Base-by-base conservation (phyloP, 2,797 vertebrate species). In the Sebastes umbrosus region DNA sequence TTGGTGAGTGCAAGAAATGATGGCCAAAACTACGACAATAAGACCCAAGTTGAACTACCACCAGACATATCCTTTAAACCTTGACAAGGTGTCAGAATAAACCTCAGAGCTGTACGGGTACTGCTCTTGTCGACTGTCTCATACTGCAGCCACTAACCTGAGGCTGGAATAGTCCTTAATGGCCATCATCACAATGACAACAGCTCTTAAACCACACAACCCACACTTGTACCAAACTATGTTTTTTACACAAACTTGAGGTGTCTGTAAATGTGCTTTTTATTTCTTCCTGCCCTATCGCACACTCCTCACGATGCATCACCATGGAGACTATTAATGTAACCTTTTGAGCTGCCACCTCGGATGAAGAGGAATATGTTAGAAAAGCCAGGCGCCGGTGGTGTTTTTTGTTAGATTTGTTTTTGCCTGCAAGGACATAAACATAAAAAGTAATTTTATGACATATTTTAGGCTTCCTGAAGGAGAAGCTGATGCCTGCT, bases 111-210 rank as follows among this genome's bases (percentile, higher is more conserved):
- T 66, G 52, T 50, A 50, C 43, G 50, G 69, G 9, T 59, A 24
- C 6, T 63, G 10, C 20, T 55, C n/a, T 0, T 29, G 16, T 43
- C 8, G 0, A 16, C 46, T 58, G 25, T 4, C 29, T 50, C 60
- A 18, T 20, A 14, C 62, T 50, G 0, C 39, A 24, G 62, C 43
- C 18, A 62, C 10, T 36, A 79, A 7, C 46, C 70, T 20, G 74
- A 32, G 4, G 32, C 68, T 50, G 64, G 25, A 70, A n/a, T 14
- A 52, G 63, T 59, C 27, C 46, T 63, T 73, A 79, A 83, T 73
- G 73, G 73, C 70, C 18, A 8, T 60, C 69, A 75, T 75, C 76
- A n/a, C 69, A 16, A 5, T 76, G 64, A 82, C 55, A 80, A 80
- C 50, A 82, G 52, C 58, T 70, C 31, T 71, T 43, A 68, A 25